Evolutionary conservation across 2,113 vertebrate genomes (phyloP).

Genomic region (Burhinus bistriatus): DNA sequence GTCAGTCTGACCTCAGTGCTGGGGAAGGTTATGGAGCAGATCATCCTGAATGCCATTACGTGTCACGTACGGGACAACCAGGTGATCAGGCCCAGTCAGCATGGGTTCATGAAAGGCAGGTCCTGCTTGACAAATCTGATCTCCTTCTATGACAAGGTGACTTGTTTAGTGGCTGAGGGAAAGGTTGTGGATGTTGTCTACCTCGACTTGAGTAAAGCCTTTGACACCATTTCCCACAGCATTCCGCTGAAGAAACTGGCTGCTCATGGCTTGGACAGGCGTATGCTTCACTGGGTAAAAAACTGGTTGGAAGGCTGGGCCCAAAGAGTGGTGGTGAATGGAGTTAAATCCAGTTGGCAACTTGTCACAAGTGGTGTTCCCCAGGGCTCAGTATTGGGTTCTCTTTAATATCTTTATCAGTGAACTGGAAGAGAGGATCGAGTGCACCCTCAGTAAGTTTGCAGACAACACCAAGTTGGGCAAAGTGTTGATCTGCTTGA

Average conservation of each 20-base stretch:
- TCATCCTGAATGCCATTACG: not conserved
- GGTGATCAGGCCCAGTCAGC: not conserved
- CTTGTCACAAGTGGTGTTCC: not conserved
- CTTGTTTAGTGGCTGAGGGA: not conserved
- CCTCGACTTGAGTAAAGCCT: not conserved
- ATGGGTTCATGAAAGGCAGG: not conserved
- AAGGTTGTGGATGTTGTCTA: not conserved
- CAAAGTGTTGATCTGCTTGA: not conserved
- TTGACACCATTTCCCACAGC: not conserved
- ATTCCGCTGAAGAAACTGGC: not conserved
- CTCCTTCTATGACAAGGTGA: not conserved
- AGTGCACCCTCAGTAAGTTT: not conserved
- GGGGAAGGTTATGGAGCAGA: no score
- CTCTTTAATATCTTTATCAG: not conserved
- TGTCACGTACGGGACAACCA: not conserved
- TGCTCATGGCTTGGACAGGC: not conserved
- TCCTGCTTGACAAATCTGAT: not conserved
- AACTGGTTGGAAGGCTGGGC: not conserved
- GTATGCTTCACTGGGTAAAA: not conserved
- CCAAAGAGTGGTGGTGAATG: not conserved
- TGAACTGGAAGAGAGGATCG: not conserved
- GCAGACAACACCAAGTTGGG: not conserved
- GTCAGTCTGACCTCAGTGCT: not conserved
- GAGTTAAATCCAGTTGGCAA: not conserved
- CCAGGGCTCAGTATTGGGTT: not conserved